phyloP scores from a whole-genome alignment of 1,140 invertebrate genomes.

The Mactra quadrangularis region DNA sequence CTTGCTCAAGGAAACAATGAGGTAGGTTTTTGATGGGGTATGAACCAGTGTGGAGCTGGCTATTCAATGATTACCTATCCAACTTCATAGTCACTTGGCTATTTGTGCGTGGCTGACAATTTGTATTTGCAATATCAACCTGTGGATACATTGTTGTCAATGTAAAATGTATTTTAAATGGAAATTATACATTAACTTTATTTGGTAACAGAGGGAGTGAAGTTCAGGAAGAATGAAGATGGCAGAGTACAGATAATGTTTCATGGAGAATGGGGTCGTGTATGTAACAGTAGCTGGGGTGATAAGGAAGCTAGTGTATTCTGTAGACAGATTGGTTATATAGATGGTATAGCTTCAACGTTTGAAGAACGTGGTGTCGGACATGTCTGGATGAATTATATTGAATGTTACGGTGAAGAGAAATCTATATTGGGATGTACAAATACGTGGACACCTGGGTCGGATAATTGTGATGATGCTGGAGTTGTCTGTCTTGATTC shows the following conservation, averaged over 20 bases:
- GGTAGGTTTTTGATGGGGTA: no score
- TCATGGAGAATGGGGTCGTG: slow-evolving; percentile 71
- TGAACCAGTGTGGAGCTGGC: no score
- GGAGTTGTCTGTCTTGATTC: slow-evolving; percentile 64
- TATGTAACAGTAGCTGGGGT: slow-evolving; percentile 68
- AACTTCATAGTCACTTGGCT: no score
- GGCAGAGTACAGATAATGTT: slow-evolving; percentile 84
- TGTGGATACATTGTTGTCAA: no score
- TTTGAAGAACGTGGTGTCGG: slow-evolving; percentile 30
- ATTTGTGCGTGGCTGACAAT: no score
- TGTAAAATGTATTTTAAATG: no score
- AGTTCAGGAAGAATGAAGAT: slow-evolving; percentile 53
- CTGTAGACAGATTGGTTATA: slow-evolving; percentile 71
- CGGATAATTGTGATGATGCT: slow-evolving; percentile 58
- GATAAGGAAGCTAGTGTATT: slow-evolving; percentile 66
- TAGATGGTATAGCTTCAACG: slow-evolving; percentile 56
- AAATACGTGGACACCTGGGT: slow-evolving; percentile 49
- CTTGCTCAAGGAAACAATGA: no score
- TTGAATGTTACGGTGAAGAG: slow-evolving; percentile 54
- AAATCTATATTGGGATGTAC: slow-evolving; percentile 59
- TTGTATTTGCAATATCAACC: no score
- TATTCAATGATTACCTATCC: no score
- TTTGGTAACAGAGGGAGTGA: slow-evolving; percentile 61
- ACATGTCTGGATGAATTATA: slow-evolving; percentile 67
- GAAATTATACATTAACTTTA: no score